Evolutionary conservation across 2,888 invertebrate genomes (phyloP).

Genomic region (Drosophila affinis): DNA sequence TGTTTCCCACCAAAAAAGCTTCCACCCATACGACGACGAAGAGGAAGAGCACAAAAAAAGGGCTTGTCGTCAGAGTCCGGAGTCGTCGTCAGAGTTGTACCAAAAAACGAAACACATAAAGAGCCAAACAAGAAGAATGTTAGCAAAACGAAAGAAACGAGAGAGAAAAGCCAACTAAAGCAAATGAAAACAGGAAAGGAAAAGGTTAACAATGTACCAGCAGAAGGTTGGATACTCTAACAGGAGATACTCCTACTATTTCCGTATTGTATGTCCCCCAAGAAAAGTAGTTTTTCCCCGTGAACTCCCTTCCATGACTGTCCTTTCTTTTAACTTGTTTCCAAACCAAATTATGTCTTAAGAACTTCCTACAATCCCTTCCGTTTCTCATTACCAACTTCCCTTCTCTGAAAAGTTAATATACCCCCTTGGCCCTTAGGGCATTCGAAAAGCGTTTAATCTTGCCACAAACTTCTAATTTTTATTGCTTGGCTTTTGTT

Average conservation of each 20-base stretch:
- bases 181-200: slow-evolving; percentile 1
- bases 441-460: slow-evolving; percentile 66
- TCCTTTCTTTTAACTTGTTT: not conserved
- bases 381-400: slow-evolving; percentile 17
- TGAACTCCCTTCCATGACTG: not conserved
- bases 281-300: too few species aligned
- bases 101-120: slow-evolving; percentile 36
- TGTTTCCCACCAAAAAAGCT: slow-evolving; percentile 43
- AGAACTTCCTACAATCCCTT: slow-evolving; percentile 14
- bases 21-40: not conserved
- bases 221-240: not conserved
- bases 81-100: slow-evolving; percentile 41
- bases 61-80: slow-evolving; percentile 52
- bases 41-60: slow-evolving; percentile 55
- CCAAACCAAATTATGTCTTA: not conserved
- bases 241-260: not conserved
- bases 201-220: not conserved
- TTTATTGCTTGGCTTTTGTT: slow-evolving; percentile 68
- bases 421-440: slow-evolving; percentile 14
- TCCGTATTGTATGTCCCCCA: not conserved
- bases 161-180: slow-evolving; percentile 12
- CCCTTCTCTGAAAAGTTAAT: not conserved
- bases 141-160: slow-evolving; percentile 22
- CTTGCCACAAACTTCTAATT: slow-evolving; percentile 74
- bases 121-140: slow-evolving; percentile 14